phyloP scores from a whole-genome alignment of 2,888 invertebrate species.

The Rotaria magnacalcarata region DNA sequence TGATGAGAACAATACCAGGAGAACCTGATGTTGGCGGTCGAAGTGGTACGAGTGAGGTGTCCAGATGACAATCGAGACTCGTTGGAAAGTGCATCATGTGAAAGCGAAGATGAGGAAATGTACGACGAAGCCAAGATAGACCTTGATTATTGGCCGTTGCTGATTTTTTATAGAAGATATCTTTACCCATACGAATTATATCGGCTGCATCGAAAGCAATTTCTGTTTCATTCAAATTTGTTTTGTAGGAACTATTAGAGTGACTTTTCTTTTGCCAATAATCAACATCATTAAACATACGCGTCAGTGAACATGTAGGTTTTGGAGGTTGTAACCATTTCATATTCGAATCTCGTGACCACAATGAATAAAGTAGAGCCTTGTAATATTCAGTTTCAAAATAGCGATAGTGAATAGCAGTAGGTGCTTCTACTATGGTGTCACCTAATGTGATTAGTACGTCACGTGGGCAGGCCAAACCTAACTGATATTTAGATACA shows the following conservation, averaged over 20 bases:
- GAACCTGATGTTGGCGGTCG: constrained; percentile 6
- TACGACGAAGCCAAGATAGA: neutral
- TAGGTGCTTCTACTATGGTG: neutral
- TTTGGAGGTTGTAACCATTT: neutral
- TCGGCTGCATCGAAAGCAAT: constrained; percentile 11
- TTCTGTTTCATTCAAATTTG: neutral
- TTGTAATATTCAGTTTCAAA: neutral
- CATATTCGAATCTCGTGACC: neutral
- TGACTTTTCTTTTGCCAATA: neutral
- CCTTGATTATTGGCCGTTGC: neutral
- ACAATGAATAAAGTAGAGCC: neutral
- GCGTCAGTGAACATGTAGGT: neutral
- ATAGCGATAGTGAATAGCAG: neutral
- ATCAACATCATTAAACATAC: neutral
- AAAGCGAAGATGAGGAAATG: neutral
- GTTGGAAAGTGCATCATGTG: constrained; percentile 5
- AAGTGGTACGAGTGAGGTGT: neutral
- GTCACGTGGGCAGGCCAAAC: neutral
- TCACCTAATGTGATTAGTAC: neutral
- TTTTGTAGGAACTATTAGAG: neutral
- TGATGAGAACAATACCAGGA: neutral
- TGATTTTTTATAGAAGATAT: neutral
- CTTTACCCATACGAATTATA: neutral
- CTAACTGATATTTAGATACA: neutral
- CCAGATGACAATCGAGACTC: neutral